Evolutionary conservation across 2,888 invertebrate genomes (phyloP).

Genomic region (Neoaliturus tenellus): DNA sequence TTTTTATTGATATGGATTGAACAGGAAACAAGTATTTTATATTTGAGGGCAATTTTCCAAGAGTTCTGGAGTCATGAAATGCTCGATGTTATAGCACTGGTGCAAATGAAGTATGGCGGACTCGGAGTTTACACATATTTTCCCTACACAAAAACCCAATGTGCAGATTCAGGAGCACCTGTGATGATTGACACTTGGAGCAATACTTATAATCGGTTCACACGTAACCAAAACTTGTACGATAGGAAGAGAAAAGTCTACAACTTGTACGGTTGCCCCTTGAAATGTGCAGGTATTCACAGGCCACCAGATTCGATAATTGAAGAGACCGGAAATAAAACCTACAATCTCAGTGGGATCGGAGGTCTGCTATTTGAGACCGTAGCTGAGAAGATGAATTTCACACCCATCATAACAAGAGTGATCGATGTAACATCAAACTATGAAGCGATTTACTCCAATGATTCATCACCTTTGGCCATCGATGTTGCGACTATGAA

Average conservation of each 20-base stretch:
- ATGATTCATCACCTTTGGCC: conserved; percentile 53
- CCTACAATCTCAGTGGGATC: conserved; percentile 50
- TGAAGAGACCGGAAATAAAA: conserved; percentile 51
- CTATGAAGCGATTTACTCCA: conserved; percentile 53
- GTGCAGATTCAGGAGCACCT: conserved; percentile 64
- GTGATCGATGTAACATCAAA: conserved; percentile 54
- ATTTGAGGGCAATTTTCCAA: conserved; percentile 63
- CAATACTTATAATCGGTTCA: conserved; percentile 42
- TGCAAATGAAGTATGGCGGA: conserved; percentile 61
- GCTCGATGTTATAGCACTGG: conserved; percentile 65
- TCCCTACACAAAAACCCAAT: conserved; percentile 65
- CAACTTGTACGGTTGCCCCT: conserved; percentile 65
- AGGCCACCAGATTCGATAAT: conserved; percentile 64
- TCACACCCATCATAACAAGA: conserved; percentile 61
- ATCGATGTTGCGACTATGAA: conserved; percentile 51
- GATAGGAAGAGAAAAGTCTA: conserved; percentile 60
- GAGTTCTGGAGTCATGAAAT: conserved; percentile 66
- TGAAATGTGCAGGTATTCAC: conserved; percentile 61
- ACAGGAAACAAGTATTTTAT: conserved; percentile 51
- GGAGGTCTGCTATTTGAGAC: conserved; percentile 59
- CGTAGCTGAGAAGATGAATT: conserved; percentile 62
- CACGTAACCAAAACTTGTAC: conserved; percentile 59
- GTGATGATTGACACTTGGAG: conserved; percentile 64
- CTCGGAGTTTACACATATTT: conserved; percentile 64
- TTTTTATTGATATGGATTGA: conserved; percentile 55